phyloP scores from a whole-genome alignment of 2,888 invertebrate species.

The Sarcophaga carnaria region DNA sequence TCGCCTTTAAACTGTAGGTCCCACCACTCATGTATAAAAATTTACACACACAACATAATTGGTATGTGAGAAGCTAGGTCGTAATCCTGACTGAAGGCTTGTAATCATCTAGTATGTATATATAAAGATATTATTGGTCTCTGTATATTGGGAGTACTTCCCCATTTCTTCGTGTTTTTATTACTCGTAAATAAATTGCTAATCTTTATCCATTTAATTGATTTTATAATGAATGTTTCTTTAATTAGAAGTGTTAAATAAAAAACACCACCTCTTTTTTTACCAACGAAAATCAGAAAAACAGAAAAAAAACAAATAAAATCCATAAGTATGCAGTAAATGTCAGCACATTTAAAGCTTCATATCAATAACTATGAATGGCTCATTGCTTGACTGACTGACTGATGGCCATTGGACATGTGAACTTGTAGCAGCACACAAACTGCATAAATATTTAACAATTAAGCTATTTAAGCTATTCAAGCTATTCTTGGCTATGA shows the following conservation, averaged over 20 bases:
- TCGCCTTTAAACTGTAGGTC: too few species aligned
- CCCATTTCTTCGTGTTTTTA: too few species aligned
- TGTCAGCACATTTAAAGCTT: background rate
- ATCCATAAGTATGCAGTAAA: conserved; percentile 13
- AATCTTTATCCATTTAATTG: conserved; percentile 8
- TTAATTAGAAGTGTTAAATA: conserved; percentile 29
- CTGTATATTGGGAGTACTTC: background rate
- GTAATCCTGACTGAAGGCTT: too few species aligned
- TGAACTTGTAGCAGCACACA: background rate
- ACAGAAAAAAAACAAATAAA: background rate
- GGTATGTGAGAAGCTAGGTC: too few species aligned
- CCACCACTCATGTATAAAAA: too few species aligned
- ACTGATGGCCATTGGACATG: conserved; percentile 9
- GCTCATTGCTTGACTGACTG: background rate
- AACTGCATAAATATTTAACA: conserved; percentile 22
- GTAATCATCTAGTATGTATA: too few species aligned
- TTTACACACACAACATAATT: too few species aligned
- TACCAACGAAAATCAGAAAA: too few species aligned
- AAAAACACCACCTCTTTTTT: conserved; percentile 29
- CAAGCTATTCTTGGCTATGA: conserved; percentile 37
- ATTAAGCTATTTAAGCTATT: background rate
- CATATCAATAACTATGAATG: background rate
- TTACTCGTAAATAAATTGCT: too few species aligned
- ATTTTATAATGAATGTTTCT: conserved; percentile 34
- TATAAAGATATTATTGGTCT: background rate